Conservation (phyloP, 2,888 invertebrate species). For the Harmothoe impar region DNA sequence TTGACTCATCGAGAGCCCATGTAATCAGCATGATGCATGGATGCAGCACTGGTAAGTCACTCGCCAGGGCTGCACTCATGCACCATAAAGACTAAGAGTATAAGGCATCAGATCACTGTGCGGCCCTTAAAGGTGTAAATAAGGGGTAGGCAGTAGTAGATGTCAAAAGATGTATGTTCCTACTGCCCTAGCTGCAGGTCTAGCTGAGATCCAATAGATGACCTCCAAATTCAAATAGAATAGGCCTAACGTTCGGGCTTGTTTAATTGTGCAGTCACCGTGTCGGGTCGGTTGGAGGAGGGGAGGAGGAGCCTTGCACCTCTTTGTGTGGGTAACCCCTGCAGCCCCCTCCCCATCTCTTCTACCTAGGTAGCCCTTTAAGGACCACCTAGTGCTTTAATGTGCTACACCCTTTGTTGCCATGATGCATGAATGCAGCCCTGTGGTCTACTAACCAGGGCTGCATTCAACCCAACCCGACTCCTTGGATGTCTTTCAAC, state of each 20-base stretch:
- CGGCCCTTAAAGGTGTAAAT: too few relatives aligned
- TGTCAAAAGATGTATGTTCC: not conserved
- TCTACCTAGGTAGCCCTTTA: not conserved
- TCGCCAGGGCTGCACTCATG: too few relatives aligned
- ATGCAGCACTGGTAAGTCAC: too few relatives aligned
- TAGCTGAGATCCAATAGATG: conserved; percentile 46
- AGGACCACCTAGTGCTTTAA: not conserved
- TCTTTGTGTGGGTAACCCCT: not conserved
- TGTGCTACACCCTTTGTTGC: not conserved
- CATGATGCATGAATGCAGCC: not conserved
- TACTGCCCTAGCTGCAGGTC: not conserved
- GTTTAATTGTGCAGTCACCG: conserved; percentile 48
- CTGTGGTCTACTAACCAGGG: too few relatives aligned
- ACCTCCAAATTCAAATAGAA: conserved; percentile 37
- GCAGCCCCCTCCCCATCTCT: not conserved
- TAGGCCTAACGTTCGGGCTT: conserved; percentile 28
- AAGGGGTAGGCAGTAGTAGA: not conserved
- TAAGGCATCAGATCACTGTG: too few relatives aligned
- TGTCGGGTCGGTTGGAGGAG: not conserved
- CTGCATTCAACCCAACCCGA: too few relatives aligned
- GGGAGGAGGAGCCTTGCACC: not conserved
- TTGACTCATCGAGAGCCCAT: too few relatives aligned
- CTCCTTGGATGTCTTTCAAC: too few relatives aligned
- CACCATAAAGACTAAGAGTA: too few relatives aligned
- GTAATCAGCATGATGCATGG: too few relatives aligned